A percentile compares a stretch with the other conserved stretches of the same genome.
Conservation (phyloP, 2,797 vertebrate genomes). For the Semotilus atromaculatus region DNA sequence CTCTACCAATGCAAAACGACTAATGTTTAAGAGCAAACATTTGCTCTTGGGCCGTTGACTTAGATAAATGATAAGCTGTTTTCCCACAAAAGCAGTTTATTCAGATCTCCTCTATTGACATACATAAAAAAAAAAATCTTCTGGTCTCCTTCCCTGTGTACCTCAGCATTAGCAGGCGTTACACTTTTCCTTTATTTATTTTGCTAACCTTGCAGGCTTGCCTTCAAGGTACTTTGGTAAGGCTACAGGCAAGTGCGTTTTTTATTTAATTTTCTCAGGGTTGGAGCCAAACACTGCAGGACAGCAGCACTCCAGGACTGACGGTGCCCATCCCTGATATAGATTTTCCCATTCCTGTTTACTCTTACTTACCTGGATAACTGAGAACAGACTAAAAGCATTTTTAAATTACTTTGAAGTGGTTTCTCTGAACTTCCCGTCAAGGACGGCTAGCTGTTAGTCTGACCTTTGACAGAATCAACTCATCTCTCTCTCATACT, state of each 20-base stretch:
- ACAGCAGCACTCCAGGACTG: neutral
- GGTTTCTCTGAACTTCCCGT: constrained; percentile 3
- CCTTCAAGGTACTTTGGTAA: neutral
- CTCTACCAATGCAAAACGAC: neutral
- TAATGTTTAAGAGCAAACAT: neutral
- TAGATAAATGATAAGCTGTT: neutral
- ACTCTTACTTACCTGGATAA: constrained; percentile 2
- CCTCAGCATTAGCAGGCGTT: too few species aligned
- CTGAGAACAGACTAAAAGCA: neutral
- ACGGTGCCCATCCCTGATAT: neutral
- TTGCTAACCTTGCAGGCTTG: neutral
- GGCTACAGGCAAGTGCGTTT: neutral
- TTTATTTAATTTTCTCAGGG: neutral
- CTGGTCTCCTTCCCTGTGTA: neutral
- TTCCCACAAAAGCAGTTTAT: neutral
- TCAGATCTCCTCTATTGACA: neutral
- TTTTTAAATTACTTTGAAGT: constrained; percentile 9
- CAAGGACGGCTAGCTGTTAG: constrained; percentile 22
- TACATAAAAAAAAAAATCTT: neutral
- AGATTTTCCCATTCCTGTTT: neutral
- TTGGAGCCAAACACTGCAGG: neutral
- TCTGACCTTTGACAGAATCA: constrained; percentile 60
- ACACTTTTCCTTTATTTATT: neutral
- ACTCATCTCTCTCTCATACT: constrained; percentile 28
- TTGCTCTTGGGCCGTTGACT: neutral